Evolutionary conservation across 2,888 invertebrate species (phyloP).

Genomic region (Cacoxenus indagator): DNA sequence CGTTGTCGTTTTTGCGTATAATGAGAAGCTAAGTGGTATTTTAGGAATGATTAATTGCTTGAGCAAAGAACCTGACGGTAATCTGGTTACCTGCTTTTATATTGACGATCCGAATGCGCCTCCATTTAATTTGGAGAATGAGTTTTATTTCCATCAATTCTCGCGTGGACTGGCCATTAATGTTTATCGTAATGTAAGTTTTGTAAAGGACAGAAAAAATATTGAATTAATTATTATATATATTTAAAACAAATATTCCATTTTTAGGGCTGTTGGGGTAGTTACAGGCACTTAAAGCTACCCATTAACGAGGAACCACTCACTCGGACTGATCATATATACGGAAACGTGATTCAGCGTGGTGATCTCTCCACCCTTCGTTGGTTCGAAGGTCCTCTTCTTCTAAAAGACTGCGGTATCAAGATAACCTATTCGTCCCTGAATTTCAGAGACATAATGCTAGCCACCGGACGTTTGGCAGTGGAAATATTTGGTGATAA

Average conservation of each 20-base stretch:
- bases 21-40: too few species aligned
- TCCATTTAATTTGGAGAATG: conserved; percentile 75
- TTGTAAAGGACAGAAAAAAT: neutral
- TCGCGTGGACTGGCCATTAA: conserved; percentile 85
- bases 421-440: conserved; percentile 79
- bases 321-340: conserved; percentile 77
- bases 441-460: conserved; percentile 96
- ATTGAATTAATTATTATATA: too few species aligned
- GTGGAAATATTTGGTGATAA: conserved; percentile 83
- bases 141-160: conserved; percentile 78
- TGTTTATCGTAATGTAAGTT: conserved; percentile 75
- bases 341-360: conserved; percentile 80
- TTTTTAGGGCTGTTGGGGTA: conserved; percentile 75
- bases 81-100: conserved; percentile 75
- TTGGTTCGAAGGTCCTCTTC: conserved; percentile 83
- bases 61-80: conserved; percentile 83
- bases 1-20: conserved; percentile 78
- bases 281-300: conserved; percentile 85
- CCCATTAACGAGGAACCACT: conserved; percentile 68
- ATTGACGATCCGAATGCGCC: conserved; percentile 78
- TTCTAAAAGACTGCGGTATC: conserved; percentile 72
- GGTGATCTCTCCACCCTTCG: conserved; percentile 89
- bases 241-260: too few species aligned
- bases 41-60: conserved; percentile 92
- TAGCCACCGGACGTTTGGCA: conserved; percentile 90